A percentile compares a stretch with the other conserved stretches of the same genome.
These are phyloP conservation scores for Cynaeus angustus DNA, from an alignment of 2,888 invertebrate genomes.

Conservation along the genomic window DNA sequence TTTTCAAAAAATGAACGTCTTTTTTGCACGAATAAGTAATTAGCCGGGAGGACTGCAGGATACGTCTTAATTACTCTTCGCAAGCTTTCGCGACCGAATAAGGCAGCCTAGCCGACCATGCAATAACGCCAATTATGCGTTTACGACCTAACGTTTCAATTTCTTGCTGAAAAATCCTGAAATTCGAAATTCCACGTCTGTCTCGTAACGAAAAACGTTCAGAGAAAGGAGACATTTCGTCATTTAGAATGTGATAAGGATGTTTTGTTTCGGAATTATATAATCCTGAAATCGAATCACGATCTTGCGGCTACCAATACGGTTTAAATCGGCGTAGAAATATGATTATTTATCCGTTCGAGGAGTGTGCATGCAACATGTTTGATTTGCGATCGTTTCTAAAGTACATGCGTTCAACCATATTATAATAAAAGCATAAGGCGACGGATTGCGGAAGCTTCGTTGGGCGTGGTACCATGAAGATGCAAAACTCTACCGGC, in stretches of 20 bases:
- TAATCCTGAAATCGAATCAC: conserved; percentile 45
- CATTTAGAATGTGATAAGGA: conserved; percentile 18
- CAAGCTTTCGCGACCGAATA: conserved; percentile 1
- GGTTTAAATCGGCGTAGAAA: conserved; percentile 37
- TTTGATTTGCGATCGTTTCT: conserved; percentile 48
- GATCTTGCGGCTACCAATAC: conserved; percentile 40
- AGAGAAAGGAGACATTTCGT: conserved; percentile 7
- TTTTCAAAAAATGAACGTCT: too few species aligned
- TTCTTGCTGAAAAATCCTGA: too few species aligned
- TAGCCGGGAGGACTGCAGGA: background rate
- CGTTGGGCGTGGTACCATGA: conserved; percentile 58
- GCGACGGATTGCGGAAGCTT: conserved; percentile 62
- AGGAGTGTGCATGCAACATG: conserved; percentile 42
- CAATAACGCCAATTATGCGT: background rate
- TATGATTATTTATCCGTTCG: conserved; percentile 35
- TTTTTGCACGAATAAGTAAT: too few species aligned
- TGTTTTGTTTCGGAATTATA: conserved; percentile 9
- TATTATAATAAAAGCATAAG: conserved; percentile 53
- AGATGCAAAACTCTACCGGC: conserved; percentile 55
- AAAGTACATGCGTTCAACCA: conserved; percentile 46
- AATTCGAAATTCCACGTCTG: too few species aligned
- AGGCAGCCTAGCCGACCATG: background rate
- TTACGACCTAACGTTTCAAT: background rate
- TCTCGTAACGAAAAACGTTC: too few species aligned
- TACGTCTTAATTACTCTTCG: background rate